phyloP scores from a whole-genome alignment of 1,140 invertebrate species.

The Zaprionus vittiger region DNA sequence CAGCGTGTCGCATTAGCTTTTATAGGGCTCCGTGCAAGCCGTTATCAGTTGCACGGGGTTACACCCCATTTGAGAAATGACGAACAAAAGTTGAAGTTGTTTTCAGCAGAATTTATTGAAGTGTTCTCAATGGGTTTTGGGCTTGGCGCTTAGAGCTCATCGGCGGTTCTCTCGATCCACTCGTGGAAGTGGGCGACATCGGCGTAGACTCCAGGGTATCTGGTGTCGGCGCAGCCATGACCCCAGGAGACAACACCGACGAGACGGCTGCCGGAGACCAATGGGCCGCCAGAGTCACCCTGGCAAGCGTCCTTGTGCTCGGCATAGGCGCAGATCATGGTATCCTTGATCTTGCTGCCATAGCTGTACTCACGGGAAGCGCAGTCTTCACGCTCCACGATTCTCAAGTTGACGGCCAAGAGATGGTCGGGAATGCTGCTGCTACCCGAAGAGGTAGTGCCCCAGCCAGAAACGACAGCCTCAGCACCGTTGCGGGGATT shows the following conservation, averaged over 20 bases:
- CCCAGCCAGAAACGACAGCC: conserved; percentile 85
- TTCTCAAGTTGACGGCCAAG: conserved; percentile 59
- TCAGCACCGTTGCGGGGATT: conserved; percentile 56
- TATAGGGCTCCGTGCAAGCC: not conserved
- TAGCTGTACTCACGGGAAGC: conserved; percentile 53
- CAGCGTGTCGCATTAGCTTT: conserved; percentile 6
- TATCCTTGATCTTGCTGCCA: conserved; percentile 57
- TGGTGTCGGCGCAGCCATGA: conserved; percentile 56
- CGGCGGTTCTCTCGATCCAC: conserved; percentile 79
- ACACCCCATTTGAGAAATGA: conserved; percentile 19
- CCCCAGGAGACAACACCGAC: conserved; percentile 88
- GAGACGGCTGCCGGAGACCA: conserved; percentile 73
- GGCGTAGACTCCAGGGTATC: conserved; percentile 87
- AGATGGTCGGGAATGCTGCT: conserved; percentile 57
- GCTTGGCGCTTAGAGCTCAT: conserved; percentile 47
- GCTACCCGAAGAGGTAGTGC: conserved; percentile 63
- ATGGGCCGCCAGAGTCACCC: conserved; percentile 85
- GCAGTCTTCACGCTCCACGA: conserved; percentile 50
- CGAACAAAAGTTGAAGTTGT: conserved; percentile 23
- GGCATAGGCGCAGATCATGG: conserved; percentile 85
- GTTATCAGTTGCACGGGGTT: conserved; percentile 32
- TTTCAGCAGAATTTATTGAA: conserved; percentile 30
- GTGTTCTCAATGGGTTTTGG: conserved; percentile 1
- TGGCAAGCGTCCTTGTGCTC: conserved; percentile 75
- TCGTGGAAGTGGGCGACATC: conserved; percentile 83